phyloP scores from a whole-genome alignment of 1,140 invertebrate species.

The Drosophila quadrilineata region DNA sequence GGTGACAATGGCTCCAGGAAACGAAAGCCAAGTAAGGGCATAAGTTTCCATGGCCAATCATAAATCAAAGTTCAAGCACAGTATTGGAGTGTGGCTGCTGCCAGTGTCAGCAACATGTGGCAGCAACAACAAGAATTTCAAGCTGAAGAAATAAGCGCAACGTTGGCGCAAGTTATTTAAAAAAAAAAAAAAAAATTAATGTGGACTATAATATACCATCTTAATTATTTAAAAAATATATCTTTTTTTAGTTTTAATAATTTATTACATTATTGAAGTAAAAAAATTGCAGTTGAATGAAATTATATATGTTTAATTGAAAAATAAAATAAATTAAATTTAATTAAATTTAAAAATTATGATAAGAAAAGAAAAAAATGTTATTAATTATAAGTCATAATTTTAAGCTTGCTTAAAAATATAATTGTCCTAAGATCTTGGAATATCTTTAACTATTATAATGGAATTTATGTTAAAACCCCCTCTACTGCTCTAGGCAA shows the following conservation, averaged over 20 bases:
- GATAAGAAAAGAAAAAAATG: no score
- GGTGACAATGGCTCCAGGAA: conserved; percentile 55
- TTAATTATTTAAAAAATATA: neutral
- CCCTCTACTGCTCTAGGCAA: no score
- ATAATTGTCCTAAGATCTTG: neutral
- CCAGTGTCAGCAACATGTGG: conserved; percentile 77
- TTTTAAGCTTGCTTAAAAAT: no score
- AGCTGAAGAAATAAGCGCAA: conserved; percentile 36
- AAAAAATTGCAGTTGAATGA: no score
- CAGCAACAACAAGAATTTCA: conserved; percentile 49
- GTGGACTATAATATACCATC: neutral
- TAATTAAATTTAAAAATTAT: no score
- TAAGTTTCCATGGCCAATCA: conserved; percentile 34
- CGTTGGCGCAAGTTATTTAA: conserved; percentile 46
- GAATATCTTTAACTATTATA: no score
- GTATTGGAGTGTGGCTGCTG: conserved; percentile 39
- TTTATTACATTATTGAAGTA: no score
- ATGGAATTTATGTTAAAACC: neutral
- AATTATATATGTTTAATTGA: no score
- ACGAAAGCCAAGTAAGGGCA: neutral
- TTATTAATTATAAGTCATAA: no score
- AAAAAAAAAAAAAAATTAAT: conserved; percentile 9
- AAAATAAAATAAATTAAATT: no score
- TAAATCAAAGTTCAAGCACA: conserved; percentile 61
- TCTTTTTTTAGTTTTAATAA: no score